phyloP scores from a whole-genome alignment of 1,140 invertebrate genomes.

The Bombus impatiens region DNA sequence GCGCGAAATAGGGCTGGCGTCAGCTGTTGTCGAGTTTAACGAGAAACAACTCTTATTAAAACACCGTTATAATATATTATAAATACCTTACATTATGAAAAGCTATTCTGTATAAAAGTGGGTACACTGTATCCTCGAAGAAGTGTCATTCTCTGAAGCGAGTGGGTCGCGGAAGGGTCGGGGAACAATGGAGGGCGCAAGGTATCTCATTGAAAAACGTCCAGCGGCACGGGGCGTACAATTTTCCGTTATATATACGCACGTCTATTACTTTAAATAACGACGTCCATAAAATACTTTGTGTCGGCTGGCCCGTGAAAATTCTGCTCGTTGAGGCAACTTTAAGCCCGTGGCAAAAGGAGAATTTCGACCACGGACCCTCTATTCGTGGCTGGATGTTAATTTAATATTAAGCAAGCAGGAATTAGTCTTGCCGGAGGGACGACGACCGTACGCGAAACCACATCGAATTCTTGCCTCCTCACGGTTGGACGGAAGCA shows the following conservation, averaged over 20 bases:
- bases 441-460: neutral
- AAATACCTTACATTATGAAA: neutral
- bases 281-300: constrained; percentile 43
- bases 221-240: constrained; percentile 9
- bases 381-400: constrained; percentile 22
- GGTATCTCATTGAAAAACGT: constrained; percentile 47
- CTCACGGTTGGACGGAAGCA: neutral
- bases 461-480: neutral
- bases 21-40: constrained; percentile 3
- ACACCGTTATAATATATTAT: neutral
- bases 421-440: neutral
- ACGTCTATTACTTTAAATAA: constrained; percentile 53
- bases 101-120: too few relatives aligned
- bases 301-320: constrained; percentile 16
- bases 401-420: constrained; percentile 46
- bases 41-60: constrained; percentile 11
- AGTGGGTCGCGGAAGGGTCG: neutral
- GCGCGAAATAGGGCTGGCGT: constrained; percentile 58
- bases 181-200: constrained; percentile 24
- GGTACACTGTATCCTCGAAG: neutral
- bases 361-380: neutral
- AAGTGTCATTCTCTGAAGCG: neutral
- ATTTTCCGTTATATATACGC: constrained; percentile 50
- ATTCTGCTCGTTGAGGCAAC: constrained; percentile 2
- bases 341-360: constrained; percentile 13